A percentile compares a stretch with the other conserved stretches of the same genome.
phyloP scores from a whole-genome alignment of 1,140 invertebrate genomes.

The Scaptodrosophila lebanonensis region DNA sequence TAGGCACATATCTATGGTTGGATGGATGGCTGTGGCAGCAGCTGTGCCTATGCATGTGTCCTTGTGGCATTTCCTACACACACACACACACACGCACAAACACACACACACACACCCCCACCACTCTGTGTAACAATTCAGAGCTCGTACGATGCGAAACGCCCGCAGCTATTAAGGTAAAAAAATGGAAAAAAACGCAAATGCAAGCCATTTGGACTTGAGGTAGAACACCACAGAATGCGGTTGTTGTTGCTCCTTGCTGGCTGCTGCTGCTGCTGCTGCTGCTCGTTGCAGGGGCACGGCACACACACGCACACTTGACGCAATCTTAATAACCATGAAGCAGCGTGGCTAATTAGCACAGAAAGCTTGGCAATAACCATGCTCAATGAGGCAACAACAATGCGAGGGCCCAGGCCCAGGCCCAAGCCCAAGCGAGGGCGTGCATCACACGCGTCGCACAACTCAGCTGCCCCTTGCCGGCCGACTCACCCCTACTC shows the following conservation, averaged over 20 bases:
- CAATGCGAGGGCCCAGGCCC: no score
- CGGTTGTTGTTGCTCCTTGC: no score
- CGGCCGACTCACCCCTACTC: background rate
- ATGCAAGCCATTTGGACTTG: no score
- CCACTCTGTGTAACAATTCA: no score
- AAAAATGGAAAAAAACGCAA: no score
- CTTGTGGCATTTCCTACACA: conserved; percentile 50
- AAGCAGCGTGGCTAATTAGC: conserved; percentile 77
- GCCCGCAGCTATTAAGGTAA: conserved; percentile 43
- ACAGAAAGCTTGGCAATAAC: conserved; percentile 77
- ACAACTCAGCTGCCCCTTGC: conserved; percentile 34
- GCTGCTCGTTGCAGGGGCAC: no score
- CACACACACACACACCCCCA: no score
- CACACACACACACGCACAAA: no score
- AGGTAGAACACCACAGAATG: no score
- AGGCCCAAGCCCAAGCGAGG: conserved; percentile 42
- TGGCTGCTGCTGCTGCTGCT: no score
- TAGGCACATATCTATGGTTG: background rate
- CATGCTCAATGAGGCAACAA: conserved; percentile 72
- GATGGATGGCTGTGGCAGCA: conserved; percentile 16
- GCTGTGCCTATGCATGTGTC: conserved; percentile 30
- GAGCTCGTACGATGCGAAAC: conserved; percentile 32
- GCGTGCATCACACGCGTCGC: conserved; percentile 70
- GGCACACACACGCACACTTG: no score
- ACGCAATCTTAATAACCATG: conserved; percentile 77